Percentiles rank a stretch among this genome's conserved stretches.
Evolutionary conservation across 2,888 invertebrate genomes (phyloP).

Genomic region (Vannuccia rotundouncinata): DNA sequence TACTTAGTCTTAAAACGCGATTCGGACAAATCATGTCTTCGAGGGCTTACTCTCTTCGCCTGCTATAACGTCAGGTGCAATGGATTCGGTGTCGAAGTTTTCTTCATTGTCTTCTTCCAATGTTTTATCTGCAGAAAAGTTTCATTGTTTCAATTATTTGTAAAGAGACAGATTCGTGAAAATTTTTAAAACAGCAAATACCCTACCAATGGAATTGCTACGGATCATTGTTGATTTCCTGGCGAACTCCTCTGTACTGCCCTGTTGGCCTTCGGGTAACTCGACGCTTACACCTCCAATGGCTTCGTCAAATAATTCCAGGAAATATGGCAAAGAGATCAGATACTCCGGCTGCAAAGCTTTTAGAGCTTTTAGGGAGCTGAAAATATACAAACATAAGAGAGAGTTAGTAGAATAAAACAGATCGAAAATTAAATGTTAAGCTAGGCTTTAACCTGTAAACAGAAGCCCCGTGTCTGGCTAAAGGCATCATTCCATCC

Average conservation of each 20-base stretch:
- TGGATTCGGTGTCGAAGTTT: too few relatives aligned
- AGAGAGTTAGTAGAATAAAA: constrained; percentile 43
- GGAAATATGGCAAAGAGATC: constrained; percentile 51
- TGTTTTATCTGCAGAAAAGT: too few relatives aligned
- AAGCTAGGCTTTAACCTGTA: not conserved
- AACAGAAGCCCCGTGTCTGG: not conserved
- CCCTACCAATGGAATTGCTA: not conserved
- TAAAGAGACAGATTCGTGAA: not conserved
- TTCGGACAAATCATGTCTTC: too few relatives aligned
- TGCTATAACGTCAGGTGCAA: too few relatives aligned
- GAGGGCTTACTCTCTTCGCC: too few relatives aligned
- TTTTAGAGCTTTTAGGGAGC: constrained; percentile 48
- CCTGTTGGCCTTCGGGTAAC: not conserved
- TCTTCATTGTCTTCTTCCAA: too few relatives aligned
- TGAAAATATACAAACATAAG: constrained; percentile 50
- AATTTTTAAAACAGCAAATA: not conserved
- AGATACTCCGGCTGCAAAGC: constrained; percentile 50
- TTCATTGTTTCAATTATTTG: too few relatives aligned
- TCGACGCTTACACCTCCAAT: constrained; percentile 45
- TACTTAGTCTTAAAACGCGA: not conserved
- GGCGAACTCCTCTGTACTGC: too few relatives aligned
- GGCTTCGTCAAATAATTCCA: constrained; percentile 52
- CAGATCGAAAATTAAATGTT: not conserved
- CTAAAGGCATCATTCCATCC: constrained; percentile 46
- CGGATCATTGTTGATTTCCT: too few relatives aligned